These are phyloP conservation scores for Gorsachius magnificus DNA, from an alignment of 2,797 vertebrate species.

Conservation along the genomic window DNA sequence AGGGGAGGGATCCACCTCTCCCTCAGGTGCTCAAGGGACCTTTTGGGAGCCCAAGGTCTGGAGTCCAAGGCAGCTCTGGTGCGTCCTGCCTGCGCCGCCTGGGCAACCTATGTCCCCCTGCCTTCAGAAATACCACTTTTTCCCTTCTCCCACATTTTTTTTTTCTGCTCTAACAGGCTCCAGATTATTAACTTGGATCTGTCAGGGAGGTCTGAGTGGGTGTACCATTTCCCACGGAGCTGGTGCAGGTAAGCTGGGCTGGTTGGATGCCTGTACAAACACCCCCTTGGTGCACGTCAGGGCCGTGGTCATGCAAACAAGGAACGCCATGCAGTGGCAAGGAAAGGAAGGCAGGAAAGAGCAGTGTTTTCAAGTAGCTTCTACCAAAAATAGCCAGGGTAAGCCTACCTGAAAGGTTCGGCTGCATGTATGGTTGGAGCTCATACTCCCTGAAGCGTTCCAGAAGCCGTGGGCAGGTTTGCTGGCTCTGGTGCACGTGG, in stretches of 20 bases:
- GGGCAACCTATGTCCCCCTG: not conserved
- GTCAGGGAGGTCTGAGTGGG: not conserved
- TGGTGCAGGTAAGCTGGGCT: not conserved
- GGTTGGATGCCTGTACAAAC: not conserved
- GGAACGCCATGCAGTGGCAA: not conserved
- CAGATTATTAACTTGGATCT: not conserved
- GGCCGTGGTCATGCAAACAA: rapidly evolving
- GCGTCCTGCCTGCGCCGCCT: not conserved
- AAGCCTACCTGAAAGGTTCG: not conserved
- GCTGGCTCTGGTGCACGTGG: not conserved
- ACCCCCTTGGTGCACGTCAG: rapidly evolving
- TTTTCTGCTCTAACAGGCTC: not conserved
- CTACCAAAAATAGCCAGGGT: not conserved
- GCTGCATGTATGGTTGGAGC: not conserved
- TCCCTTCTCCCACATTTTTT: not conserved
- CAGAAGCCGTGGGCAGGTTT: too few relatives aligned
- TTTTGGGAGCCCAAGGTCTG: not conserved
- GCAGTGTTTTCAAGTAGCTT: not conserved
- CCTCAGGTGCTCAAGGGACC: too few relatives aligned
- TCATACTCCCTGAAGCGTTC: not conserved
- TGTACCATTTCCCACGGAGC: not conserved
- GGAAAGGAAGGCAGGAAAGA: not conserved
- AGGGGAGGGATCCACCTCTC: not conserved
- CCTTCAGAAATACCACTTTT: not conserved
- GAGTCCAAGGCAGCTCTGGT: not conserved